Conservation (phyloP, 1,140 invertebrate species). For the Ceratosolen solmsi region DNA sequence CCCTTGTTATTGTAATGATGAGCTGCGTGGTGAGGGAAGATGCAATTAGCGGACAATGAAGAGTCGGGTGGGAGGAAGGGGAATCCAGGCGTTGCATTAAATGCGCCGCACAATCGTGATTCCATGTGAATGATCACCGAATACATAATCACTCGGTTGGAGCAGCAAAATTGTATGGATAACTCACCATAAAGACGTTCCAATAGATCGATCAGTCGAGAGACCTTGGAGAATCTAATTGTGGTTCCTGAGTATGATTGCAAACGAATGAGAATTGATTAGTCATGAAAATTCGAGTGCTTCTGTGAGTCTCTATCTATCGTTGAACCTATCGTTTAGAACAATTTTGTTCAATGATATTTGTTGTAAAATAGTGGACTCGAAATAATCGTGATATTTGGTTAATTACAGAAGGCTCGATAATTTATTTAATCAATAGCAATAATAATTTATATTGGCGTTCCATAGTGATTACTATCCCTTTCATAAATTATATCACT, state of each 20-base stretch:
- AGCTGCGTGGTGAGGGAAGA: not conserved
- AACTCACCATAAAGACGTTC: too few relatives aligned
- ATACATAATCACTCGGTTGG: not conserved
- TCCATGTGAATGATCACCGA: constrained; percentile 26
- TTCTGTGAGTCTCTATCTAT: not conserved
- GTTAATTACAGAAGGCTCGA: not conserved
- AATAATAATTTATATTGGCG: too few relatives aligned
- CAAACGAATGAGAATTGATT: not conserved
- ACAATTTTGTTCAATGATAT: too few relatives aligned
- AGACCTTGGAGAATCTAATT: not conserved
- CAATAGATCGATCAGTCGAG: not conserved
- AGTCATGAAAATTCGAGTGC: constrained; percentile 4
- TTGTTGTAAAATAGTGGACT: too few relatives aligned
- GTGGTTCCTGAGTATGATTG: not conserved
- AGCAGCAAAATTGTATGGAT: not conserved
- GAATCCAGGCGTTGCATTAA: not conserved
- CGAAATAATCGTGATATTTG: not conserved
- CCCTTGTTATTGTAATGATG: constrained; percentile 16
- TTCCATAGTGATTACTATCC: not conserved
- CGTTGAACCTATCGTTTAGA: not conserved
- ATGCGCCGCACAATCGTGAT: not conserved
- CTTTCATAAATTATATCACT: not conserved
- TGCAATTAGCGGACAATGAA: constrained; percentile 37
- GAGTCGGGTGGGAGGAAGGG: not conserved
- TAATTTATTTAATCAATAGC: not conserved